phyloP scores from a whole-genome alignment of 2,113 vertebrate species.

The Podilymbus podiceps region DNA sequence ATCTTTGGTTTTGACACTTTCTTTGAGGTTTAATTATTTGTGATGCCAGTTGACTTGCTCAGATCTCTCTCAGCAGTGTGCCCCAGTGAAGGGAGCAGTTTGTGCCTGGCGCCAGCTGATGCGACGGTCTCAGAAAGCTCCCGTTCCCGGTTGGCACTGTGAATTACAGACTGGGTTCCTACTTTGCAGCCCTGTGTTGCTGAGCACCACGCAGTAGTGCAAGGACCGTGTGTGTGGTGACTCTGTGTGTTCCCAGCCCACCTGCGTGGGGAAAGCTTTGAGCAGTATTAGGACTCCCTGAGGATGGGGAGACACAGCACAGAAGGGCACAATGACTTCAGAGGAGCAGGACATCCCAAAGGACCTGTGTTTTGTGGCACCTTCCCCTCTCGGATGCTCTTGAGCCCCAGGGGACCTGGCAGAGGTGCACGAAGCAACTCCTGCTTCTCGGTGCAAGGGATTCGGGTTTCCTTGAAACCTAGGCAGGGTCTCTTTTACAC shows the following conservation, averaged over 20 bases:
- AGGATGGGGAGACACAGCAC: neutral
- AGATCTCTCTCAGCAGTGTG: neutral
- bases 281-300: neutral
- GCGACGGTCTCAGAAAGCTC: neutral
- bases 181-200: neutral
- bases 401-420: neutral
- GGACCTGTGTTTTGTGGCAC: neutral
- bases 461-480: neutral
- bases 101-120: neutral
- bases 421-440: neutral
- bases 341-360: neutral
- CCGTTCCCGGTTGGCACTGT: fast-evolving
- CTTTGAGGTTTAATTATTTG: neutral
- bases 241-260: neutral
- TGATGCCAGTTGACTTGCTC: neutral
- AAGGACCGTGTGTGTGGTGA: neutral
- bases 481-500: neutral
- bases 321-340: neutral
- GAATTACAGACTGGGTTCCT: neutral
- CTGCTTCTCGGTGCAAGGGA: neutral
- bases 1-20: neutral
- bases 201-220: neutral
- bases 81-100: neutral
- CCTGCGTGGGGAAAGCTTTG: neutral
- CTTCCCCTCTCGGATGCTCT: neutral